Percentiles rank a stretch among this genome's conserved stretches.
Evolutionary conservation across 2,888 invertebrate genomes (phyloP).

Genomic region (Choreutis nemorana): DNA sequence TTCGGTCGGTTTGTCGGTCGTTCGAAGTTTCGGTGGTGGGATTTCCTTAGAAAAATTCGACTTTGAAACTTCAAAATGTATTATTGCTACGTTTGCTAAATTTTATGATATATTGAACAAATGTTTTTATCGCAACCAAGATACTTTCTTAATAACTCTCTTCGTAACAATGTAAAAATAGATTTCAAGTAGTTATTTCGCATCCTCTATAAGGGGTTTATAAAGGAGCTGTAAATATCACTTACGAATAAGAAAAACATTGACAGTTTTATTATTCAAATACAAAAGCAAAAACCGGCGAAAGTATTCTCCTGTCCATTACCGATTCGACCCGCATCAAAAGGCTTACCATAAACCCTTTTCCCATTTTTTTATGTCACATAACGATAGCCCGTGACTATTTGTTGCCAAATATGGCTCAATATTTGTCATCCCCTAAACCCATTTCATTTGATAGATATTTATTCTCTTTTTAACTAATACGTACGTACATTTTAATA

Average conservation of each 20-base stretch:
- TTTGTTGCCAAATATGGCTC: constrained; percentile 54
- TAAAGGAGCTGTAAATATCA: constrained; percentile 44
- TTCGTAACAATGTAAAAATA: too few relatives aligned
- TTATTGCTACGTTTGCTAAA: too few relatives aligned
- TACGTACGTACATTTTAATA: neutral
- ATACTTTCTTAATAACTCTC: too few relatives aligned
- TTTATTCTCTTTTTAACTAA: neutral
- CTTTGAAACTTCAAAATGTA: too few relatives aligned
- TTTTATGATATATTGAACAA: too few relatives aligned
- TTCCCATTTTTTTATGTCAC: constrained; percentile 57
- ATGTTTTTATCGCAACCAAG: too few relatives aligned
- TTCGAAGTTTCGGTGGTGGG: too few relatives aligned
- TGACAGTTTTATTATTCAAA: constrained; percentile 60
- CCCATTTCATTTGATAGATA: neutral
- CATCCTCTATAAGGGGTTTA: too few relatives aligned
- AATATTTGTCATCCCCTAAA: constrained; percentile 27
- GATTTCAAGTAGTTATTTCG: too few relatives aligned
- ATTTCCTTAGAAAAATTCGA: too few relatives aligned
- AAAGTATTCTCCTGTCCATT: constrained; percentile 54
- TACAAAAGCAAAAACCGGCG: constrained; percentile 53
- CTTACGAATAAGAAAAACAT: constrained; percentile 34
- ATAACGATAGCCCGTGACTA: constrained; percentile 53
- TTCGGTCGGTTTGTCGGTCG: too few relatives aligned
- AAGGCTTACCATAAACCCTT: constrained; percentile 57
- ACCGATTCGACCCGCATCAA: constrained; percentile 63